Evolutionary conservation across 2,797 vertebrate species (phyloP).

Genomic region (Acanthis flammea): DNA sequence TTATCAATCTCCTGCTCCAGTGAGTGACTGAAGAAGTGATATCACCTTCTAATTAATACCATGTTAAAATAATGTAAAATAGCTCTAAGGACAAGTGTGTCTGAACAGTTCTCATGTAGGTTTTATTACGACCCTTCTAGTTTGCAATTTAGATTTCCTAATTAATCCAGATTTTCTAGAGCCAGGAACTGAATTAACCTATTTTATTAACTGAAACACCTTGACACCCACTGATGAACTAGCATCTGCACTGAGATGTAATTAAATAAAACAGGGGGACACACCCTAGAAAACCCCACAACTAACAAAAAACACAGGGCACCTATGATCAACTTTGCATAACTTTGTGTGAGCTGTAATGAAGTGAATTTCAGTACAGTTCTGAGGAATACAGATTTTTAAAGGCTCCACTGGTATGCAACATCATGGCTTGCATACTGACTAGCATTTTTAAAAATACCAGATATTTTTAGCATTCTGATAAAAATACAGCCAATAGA

Average conservation of each 20-base stretch:
- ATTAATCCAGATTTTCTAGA: background rate
- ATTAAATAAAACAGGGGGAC: background rate
- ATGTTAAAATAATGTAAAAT: background rate
- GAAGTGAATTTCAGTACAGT: background rate
- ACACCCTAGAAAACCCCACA: accelerated
- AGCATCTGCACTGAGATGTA: background rate
- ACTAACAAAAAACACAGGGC: background rate
- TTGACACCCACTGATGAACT: background rate
- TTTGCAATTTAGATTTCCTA: background rate
- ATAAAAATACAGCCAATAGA: background rate
- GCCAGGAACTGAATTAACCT: background rate
- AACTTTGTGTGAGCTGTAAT: background rate
- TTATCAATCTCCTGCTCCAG: background rate
- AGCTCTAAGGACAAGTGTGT: background rate
- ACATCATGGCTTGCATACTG: background rate
- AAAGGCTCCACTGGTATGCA: background rate
- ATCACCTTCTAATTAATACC: background rate
- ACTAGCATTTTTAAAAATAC: background rate
- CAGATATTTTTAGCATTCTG: background rate
- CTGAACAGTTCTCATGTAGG: background rate
- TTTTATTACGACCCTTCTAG: background rate
- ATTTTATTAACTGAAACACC: background rate
- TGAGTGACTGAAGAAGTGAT: background rate
- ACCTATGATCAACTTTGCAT: background rate
- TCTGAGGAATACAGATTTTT: background rate